Evolutionary conservation across 2,113 vertebrate species (phyloP).

Genomic region (Eubucco bourcierii): DNA sequence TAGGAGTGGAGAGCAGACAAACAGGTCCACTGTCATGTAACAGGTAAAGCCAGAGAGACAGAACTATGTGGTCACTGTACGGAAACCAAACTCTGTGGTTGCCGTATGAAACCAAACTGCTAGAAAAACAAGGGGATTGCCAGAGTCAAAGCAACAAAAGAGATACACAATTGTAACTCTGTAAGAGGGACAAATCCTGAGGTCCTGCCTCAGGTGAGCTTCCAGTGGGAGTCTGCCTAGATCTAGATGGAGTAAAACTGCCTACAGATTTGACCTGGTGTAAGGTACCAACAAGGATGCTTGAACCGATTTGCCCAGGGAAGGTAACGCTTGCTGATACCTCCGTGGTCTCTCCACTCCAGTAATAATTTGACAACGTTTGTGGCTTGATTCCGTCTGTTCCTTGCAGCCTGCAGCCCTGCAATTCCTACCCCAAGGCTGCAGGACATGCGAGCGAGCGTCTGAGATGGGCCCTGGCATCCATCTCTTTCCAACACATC

Average conservation of each 20-base stretch:
- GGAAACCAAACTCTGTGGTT: too few relatives aligned
- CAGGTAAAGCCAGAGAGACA: slow-evolving; percentile 33
- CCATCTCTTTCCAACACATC: neutral
- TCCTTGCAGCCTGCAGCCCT: slow-evolving; percentile 31
- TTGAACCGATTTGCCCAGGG: neutral
- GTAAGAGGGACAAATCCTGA: slow-evolving; percentile 47
- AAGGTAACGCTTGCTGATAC: neutral
- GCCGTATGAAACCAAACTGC: neutral
- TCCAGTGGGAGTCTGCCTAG: slow-evolving; percentile 20
- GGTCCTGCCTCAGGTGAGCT: slow-evolving; percentile 62
- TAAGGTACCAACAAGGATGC: slow-evolving; percentile 19
- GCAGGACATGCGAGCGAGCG: neutral
- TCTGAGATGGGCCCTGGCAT: slow-evolving; percentile 24
- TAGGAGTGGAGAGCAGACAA: slow-evolving; percentile 30
- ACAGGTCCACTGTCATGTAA: neutral
- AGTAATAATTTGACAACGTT: neutral
- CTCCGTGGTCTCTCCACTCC: slow-evolving; percentile 11
- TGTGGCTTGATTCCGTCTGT: neutral
- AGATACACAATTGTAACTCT: slow-evolving; percentile 49
- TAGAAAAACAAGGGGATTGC: slow-evolving; percentile 12
- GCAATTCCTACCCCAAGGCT: slow-evolving; percentile 6
- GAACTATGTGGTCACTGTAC: neutral
- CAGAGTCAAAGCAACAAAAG: slow-evolving; percentile 35
- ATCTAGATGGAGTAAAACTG: slow-evolving; percentile 1
- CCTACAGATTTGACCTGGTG: neutral